Evolutionary conservation across 2,888 invertebrate species (phyloP).

Genomic region (Drosophila mimetica): DNA sequence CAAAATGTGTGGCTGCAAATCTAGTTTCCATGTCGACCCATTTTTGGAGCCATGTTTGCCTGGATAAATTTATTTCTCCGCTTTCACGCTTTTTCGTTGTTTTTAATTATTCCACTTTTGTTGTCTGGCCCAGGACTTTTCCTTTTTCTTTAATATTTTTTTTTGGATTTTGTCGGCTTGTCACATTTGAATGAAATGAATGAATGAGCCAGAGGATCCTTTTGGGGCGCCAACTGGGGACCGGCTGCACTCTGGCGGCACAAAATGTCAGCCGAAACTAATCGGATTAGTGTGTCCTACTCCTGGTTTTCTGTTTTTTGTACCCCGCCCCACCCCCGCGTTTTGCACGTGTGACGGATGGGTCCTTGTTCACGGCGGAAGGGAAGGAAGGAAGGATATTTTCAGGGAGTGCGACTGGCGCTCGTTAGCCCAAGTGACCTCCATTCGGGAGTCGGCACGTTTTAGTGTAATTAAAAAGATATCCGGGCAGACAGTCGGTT

Average conservation of each 20-base stretch:
- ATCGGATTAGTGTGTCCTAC: conserved; percentile 77
- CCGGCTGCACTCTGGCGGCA: conserved; percentile 62
- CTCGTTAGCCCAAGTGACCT: conserved; percentile 78
- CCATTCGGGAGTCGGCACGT: conserved; percentile 70
- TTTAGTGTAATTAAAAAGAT: conserved; percentile 78
- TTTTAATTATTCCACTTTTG: conserved; percentile 67
- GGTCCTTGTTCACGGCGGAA: conserved; percentile 39
- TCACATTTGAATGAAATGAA: conserved; percentile 75
- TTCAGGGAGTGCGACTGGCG: conserved; percentile 31
- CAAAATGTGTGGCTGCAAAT: conserved; percentile 28
- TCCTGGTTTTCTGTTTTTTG: conserved; percentile 3
- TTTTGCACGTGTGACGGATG: conserved; percentile 58
- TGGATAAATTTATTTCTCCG: conserved; percentile 43
- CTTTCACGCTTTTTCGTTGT: conserved; percentile 46
- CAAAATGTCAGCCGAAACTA: conserved; percentile 74
- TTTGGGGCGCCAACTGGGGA: conserved; percentile 35
- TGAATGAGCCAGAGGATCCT: conserved; percentile 55
- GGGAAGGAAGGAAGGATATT: conserved; percentile 25
- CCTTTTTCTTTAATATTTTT: conserved; percentile 4
- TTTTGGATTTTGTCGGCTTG: conserved; percentile 61
- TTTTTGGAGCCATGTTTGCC: conserved; percentile 18
- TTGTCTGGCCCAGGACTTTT: conserved; percentile 47
- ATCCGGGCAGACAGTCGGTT: conserved; percentile 54
- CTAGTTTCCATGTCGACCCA: conserved; percentile 38
- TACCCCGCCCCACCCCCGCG: background rate